Evolutionary conservation across 2,888 invertebrate genomes (phyloP).

Genomic region (Gerris lacustris): DNA sequence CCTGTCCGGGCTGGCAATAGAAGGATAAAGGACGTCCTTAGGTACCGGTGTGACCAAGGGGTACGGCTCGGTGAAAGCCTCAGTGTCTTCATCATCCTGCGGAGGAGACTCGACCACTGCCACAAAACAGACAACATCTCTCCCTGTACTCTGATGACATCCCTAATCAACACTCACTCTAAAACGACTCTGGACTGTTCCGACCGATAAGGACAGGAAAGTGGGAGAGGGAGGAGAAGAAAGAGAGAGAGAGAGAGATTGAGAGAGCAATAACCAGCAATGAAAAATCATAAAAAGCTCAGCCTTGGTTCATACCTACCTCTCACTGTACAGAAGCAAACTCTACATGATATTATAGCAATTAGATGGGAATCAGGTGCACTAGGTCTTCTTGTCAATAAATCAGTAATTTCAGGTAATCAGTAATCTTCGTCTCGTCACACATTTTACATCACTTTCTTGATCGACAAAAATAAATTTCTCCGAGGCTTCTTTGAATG

Average conservation of each 20-base stretch:
- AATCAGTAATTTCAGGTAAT: too few species aligned
- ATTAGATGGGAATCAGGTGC: too few species aligned
- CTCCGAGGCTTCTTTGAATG: too few species aligned
- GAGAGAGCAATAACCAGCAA: background rate
- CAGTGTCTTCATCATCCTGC: conserved; percentile 41
- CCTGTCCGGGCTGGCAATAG: background rate
- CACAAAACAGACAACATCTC: conserved; percentile 2
- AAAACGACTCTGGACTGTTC: background rate
- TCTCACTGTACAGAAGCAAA: background rate
- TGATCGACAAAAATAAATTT: too few species aligned
- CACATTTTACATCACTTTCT: too few species aligned
- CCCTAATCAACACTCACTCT: background rate
- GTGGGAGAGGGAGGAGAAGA: conserved; percentile 17
- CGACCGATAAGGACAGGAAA: background rate
- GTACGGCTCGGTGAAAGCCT: conserved; percentile 35
- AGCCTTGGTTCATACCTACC: background rate
- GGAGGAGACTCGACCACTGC: conserved; percentile 40
- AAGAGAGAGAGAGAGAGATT: conserved; percentile 12
- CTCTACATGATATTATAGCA: too few species aligned
- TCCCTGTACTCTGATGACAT: background rate
- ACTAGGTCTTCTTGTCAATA: too few species aligned
- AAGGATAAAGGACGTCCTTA: conserved; percentile 21
- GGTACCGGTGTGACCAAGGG: conserved; percentile 41
- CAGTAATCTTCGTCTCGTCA: too few species aligned
- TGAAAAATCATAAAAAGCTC: background rate